Percentiles rank a stretch among this genome's conserved stretches.
Evolutionary conservation across 1,140 invertebrate genomes (phyloP).

Genomic region (Drosophila malerkotliana): DNA sequence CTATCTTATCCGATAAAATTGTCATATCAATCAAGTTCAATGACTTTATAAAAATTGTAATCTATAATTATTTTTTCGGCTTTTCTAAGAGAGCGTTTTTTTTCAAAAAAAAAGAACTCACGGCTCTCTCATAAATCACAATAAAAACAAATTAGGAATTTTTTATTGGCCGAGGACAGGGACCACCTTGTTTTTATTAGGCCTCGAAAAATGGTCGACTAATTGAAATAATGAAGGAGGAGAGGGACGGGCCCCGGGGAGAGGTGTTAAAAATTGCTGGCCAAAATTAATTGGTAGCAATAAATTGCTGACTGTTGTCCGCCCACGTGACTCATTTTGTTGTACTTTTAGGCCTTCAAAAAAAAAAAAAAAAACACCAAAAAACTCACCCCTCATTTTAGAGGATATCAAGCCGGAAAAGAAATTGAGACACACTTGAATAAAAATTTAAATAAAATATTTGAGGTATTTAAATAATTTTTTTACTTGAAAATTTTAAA

Average conservation of each 20-base stretch:
- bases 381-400: background rate
- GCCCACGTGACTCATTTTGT: constrained; percentile 52
- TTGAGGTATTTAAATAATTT: too few relatives aligned
- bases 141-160: constrained; percentile 79
- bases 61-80: constrained; percentile 1
- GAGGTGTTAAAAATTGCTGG: constrained; percentile 63
- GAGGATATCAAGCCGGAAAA: background rate
- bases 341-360: background rate
- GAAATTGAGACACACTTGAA: background rate
- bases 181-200: constrained; percentile 63
- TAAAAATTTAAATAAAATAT: constrained; percentile 19
- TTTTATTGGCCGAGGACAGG: constrained; percentile 50
- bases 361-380: background rate
- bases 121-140: constrained; percentile 69
- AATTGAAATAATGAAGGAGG: constrained; percentile 65
- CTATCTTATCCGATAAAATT: constrained; percentile 12
- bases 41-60: constrained; percentile 17
- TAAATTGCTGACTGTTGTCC: constrained; percentile 62
- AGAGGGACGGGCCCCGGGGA: constrained; percentile 3
- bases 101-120: constrained; percentile 6
- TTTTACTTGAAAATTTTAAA: too few relatives aligned
- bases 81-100: background rate
- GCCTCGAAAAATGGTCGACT: constrained; percentile 55
- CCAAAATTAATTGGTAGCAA: constrained; percentile 74
- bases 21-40: constrained; percentile 39